These are phyloP conservation scores for Phaedon cochleariae DNA, from an alignment of 2,888 invertebrate genomes.

Conservation along the genomic window DNA sequence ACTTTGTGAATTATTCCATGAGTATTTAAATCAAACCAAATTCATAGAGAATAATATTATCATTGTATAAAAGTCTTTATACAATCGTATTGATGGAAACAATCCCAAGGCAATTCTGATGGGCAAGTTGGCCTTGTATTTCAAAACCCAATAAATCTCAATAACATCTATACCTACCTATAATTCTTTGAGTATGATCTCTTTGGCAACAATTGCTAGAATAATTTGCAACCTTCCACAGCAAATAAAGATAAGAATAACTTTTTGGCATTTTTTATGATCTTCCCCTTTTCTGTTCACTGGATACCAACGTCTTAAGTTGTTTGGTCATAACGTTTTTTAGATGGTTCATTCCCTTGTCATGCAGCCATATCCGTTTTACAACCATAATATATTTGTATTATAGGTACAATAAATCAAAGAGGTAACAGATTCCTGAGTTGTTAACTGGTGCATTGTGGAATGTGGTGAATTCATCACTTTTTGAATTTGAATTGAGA, in stretches of 20 bases:
- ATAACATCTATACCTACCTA: background rate
- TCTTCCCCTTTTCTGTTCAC: conserved; percentile 14
- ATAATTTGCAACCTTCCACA: conserved; percentile 13
- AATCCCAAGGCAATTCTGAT: no score
- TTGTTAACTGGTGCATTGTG: background rate
- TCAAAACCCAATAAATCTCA: background rate
- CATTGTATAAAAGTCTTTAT: no score
- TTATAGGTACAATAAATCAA: conserved; percentile 34
- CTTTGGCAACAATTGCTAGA: background rate
- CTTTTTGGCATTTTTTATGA: conserved; percentile 28
- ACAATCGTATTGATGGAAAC: no score
- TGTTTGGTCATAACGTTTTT: conserved; percentile 38
- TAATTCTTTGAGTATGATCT: background rate
- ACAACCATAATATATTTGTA: conserved; percentile 32
- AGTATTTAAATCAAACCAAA: no score
- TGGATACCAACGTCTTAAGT: conserved; percentile 40
- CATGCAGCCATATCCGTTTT: conserved; percentile 41
- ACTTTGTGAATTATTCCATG: no score
- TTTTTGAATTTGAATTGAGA: background rate
- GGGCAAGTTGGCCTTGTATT: no score
- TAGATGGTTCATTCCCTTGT: conserved; percentile 40
- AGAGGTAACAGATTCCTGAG: conserved; percentile 26
- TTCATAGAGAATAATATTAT: no score
- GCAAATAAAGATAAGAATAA: conserved; percentile 31
- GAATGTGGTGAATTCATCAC: background rate